A percentile compares a stretch with the other conserved stretches of the same genome.
phyloP scores from a whole-genome alignment of 2,888 invertebrate species.

The Sarcophaga variegata region DNA sequence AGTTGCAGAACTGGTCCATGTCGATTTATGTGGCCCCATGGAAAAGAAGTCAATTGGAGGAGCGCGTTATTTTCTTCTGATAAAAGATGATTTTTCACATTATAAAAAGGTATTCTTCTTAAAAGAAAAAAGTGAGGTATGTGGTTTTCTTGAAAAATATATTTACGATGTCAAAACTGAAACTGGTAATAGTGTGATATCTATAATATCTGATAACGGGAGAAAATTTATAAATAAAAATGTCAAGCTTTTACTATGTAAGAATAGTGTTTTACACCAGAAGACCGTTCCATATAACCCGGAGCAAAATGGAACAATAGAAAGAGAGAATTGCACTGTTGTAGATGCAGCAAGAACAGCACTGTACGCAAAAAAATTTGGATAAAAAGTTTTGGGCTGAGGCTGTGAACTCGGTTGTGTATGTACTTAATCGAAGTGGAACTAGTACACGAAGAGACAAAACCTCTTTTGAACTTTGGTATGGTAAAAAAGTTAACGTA shows the following conservation, averaged over 20 bases:
- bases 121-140: slow-evolving; percentile 41
- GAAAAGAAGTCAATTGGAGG: slow-evolving; percentile 43
- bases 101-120: slow-evolving; percentile 38
- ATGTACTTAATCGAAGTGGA: slow-evolving; percentile 41
- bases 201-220: slow-evolving; percentile 39
- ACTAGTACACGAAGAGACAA: slow-evolving; percentile 58
- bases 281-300: slow-evolving; percentile 42
- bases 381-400: slow-evolving; percentile 64
- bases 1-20: slow-evolving; percentile 40
- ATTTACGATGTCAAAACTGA: slow-evolving; percentile 38
- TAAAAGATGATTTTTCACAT: slow-evolving; percentile 42
- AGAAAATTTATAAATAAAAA: slow-evolving; percentile 45
- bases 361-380: slow-evolving; percentile 55
- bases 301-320: slow-evolving; percentile 51
- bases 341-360: slow-evolving; percentile 69
- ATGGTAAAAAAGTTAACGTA: slow-evolving; percentile 42
- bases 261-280: slow-evolving; percentile 32
- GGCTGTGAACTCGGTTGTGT: slow-evolving; percentile 68
- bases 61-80: slow-evolving; percentile 25
- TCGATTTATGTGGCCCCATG: slow-evolving; percentile 48
- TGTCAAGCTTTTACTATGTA: slow-evolving; percentile 34
- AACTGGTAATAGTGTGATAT: slow-evolving; percentile 8
- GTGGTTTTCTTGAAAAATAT: slow-evolving; percentile 33
- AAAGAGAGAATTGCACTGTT: slow-evolving; percentile 66
- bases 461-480: slow-evolving; percentile 69